Base-by-base conservation (phyloP, 2,888 invertebrate genomes). In the Euzophera pinguis region DNA sequence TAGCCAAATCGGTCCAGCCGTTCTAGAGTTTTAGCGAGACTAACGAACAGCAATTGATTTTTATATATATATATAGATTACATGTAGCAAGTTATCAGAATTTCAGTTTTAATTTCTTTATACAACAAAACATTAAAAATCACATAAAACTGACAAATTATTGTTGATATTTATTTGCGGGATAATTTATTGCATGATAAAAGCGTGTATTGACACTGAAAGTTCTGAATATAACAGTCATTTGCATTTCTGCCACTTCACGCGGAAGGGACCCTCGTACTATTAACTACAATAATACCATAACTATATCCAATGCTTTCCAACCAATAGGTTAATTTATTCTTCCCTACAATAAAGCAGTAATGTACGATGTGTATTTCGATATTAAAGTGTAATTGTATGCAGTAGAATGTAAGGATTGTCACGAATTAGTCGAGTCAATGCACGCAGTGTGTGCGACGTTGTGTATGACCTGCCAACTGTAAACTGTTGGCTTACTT, bases 371-470 rank as follows among this genome's bases (percentile, higher is more conserved):
- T 5, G 7, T 7, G 10, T 22, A 37, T 8, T 14, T 14, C 4
- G 39, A 41, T 39, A 39, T 50, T 14, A 22, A 3, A 9, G 29
- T 39, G 27, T 49, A 49, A 12, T 13, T 39, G 49, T 16, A 39
- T 39, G 32, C 29, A 39, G 42, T 50, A 53, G 53, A 52, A 50
- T 43, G 55, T 53, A 54, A 53, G 56, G 69, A 57, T 62, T 70
- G 73, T 67, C 64, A 61, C 65, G 69, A 54, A 64, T 79, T 76
- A 73, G 37, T 29, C 61, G 69, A 71, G 60, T 67, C 72, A 57
- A 58, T 61, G 71, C 69, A 75, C 71, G 52, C 58, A 34, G 29
- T 69, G 64, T 67, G 65, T 61, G 65, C 61, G 50, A 60, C 67
- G 67, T 73, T 78, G 77, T 78, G 35, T 45, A 37, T 53, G 52